Conservation (phyloP, 2,113 vertebrate species). For the Arothron firmamentum region DNA sequence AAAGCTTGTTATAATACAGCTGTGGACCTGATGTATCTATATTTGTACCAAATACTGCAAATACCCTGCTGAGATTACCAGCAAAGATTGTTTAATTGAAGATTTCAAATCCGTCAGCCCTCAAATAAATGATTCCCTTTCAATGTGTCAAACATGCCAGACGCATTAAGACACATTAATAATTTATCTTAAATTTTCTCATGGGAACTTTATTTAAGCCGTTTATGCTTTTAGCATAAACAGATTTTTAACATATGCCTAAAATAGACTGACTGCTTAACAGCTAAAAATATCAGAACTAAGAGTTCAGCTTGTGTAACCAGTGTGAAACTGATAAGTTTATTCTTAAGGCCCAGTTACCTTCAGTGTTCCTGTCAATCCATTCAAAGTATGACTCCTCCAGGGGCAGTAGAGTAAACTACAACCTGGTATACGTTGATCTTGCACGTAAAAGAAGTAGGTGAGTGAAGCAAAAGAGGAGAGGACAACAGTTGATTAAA, state of each 20-base stretch:
- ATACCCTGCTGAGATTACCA: no score
- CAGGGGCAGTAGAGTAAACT: slow-evolving; percentile 82
- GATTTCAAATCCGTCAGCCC: background rate
- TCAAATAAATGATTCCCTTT: background rate
- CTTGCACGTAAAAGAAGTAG: slow-evolving; percentile 63
- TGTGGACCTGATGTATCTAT: slow-evolving; percentile 3
- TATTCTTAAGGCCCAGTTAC: background rate
- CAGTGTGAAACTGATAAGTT: background rate
- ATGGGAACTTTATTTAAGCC: slow-evolving; percentile 13
- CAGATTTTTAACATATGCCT: no score
- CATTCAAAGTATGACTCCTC: slow-evolving; percentile 60
- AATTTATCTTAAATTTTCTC: slow-evolving; percentile 4
- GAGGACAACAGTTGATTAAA: background rate
- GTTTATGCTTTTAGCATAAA: background rate
- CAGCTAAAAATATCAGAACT: no score
- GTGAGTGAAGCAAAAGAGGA: background rate
- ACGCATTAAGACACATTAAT: slow-evolving; percentile 10
- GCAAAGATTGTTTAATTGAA: no score
- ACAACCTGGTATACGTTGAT: slow-evolving; percentile 83
- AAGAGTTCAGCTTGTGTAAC: no score
- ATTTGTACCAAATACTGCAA: no score
- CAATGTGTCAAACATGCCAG: background rate
- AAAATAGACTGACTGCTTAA: no score
- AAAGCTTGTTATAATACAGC: background rate
- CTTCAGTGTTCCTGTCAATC: no score